phyloP scores from a whole-genome alignment of 1,140 invertebrate species.

The Pteromalus puparum region DNA sequence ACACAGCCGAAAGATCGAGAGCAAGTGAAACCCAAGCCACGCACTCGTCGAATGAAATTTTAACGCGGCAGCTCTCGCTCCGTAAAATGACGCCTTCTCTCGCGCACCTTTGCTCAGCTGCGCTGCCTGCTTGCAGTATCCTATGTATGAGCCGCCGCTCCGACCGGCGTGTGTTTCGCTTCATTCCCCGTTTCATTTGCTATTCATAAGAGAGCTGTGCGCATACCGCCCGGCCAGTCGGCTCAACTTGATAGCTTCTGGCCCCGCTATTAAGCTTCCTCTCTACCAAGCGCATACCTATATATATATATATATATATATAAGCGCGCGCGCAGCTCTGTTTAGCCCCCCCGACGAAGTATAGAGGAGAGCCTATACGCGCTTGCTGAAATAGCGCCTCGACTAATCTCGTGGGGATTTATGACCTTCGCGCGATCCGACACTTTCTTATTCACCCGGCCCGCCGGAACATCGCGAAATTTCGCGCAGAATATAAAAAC shows the following conservation, averaged over 20 bases:
- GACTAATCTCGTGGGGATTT: slow-evolving; percentile 27
- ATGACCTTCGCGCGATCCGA: neutral
- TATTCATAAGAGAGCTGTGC: slow-evolving; percentile 45
- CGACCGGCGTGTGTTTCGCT: slow-evolving; percentile 21
- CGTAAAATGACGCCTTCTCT: neutral
- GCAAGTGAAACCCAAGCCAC: neutral
- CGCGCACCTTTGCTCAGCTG: neutral
- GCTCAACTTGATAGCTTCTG: slow-evolving; percentile 6
- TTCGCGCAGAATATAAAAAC: neutral
- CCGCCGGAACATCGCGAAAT: neutral
- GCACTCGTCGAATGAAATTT: slow-evolving; percentile 20
- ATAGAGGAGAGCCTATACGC: neutral
- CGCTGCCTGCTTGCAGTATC: no score
- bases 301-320: no score
- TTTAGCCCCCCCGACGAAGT: neutral
- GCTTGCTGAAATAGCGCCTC: neutral
- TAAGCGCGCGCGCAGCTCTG: neutral
- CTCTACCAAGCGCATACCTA: neutral
- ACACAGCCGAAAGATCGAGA: neutral
- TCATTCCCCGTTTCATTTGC: slow-evolving; percentile 37
- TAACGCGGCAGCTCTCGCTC: neutral
- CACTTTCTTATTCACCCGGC: slow-evolving; percentile 3
- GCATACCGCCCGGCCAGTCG: slow-evolving; percentile 2
- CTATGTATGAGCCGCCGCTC: neutral
- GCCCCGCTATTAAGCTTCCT: neutral